Percentiles rank a stretch among this genome's conserved stretches.
Evolutionary conservation across 2,797 vertebrate species (phyloP).

Genomic region (Adelosebastes latens): DNA sequence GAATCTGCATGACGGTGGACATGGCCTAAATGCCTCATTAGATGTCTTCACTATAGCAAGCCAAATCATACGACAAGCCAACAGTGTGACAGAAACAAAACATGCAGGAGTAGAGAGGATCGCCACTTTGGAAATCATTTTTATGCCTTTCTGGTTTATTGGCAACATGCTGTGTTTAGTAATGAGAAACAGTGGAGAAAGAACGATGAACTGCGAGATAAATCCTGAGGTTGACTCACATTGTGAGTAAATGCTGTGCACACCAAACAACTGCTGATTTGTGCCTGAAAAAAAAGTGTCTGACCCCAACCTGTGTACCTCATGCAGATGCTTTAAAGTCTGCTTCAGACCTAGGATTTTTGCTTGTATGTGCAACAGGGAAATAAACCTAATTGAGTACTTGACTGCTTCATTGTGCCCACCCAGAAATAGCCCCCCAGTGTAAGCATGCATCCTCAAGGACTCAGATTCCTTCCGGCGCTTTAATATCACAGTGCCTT

Average conservation of each 20-base stretch:
- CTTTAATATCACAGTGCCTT: constrained; percentile 39
- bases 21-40: constrained; percentile 5
- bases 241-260: not conserved
- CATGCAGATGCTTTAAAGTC: not conserved
- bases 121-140: constrained; percentile 19
- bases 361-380: not conserved
- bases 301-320: constrained; percentile 8
- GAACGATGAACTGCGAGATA: not conserved
- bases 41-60: constrained; percentile 1
- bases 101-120: not conserved
- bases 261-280: not conserved
- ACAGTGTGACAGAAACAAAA: not conserved
- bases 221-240: not conserved
- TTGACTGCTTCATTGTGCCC: constrained; percentile 17
- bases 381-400: constrained; percentile 37
- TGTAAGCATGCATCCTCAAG: constrained; percentile 8
- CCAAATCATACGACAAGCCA: not conserved
- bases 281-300: not conserved
- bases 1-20: not conserved
- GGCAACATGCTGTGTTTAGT: constrained; percentile 9
- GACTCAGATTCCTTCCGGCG: constrained; percentile 25
- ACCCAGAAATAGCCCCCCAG: not conserved
- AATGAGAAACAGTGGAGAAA: constrained; percentile 32
- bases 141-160: constrained; percentile 21
- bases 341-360: not conserved